These are phyloP conservation scores for Agapornis roseicollis DNA, from an alignment of 2,113 vertebrate genomes.

Conservation along the genomic window DNA sequence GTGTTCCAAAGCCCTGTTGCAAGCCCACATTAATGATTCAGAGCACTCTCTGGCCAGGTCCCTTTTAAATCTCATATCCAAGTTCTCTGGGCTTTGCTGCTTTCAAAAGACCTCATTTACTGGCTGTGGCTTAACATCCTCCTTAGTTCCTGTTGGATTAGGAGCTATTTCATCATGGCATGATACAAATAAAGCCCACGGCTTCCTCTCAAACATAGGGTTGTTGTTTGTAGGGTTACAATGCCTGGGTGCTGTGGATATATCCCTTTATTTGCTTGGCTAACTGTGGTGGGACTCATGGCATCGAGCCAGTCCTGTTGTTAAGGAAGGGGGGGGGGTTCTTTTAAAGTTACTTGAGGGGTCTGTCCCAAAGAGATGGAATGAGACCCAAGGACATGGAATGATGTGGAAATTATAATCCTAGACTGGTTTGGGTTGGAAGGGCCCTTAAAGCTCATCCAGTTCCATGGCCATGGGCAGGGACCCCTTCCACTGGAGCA, in stretches of 20 bases:
- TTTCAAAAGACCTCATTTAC: conserved; percentile 57
- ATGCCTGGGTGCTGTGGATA: not conserved
- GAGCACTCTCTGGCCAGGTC: conserved; percentile 43
- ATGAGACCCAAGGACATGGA: not conserved
- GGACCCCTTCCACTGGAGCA: not conserved
- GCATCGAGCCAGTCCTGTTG: accelerated
- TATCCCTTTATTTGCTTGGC: not conserved
- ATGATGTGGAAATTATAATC: not conserved
- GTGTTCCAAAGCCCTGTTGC: conserved; percentile 64
- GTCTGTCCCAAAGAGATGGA: not conserved
- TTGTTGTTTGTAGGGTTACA: not conserved
- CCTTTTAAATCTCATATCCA: not conserved
- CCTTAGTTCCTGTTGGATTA: conserved; percentile 23
- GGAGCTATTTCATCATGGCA: conserved; percentile 4
- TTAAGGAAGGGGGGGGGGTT: not conserved
- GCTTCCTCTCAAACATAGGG: not conserved
- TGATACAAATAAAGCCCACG: not conserved
- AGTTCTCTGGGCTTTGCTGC: conserved; percentile 35
- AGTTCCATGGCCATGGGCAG: accelerated
- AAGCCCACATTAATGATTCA: conserved; percentile 60
- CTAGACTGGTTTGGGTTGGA: not conserved
- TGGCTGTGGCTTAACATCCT: conserved; percentile 35
- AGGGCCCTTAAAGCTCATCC: not conserved
- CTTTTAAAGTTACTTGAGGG: not conserved
- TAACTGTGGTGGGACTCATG: accelerated